These are phyloP conservation scores for Rattus norvegicus DNA, from an alignment of 2,113 vertebrate genomes.

Conservation along the genomic window GRCr8 NC_086039.1:118263501-118264000, in stretches of 20 bases:
- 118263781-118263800: not conserved
- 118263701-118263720: not conserved
- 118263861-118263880: not conserved
- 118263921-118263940: not conserved
- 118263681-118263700: not conserved
- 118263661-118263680: not conserved
- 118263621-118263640: too few relatives aligned
- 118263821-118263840: not conserved
- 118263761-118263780: not conserved
- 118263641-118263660: not conserved
- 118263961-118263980: not conserved
- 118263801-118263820: not conserved
- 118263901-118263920: not conserved
- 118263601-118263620: too few relatives aligned
- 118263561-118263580: too few relatives aligned
- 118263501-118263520: too few relatives aligned
- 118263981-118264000: not conserved
- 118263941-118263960: not conserved
- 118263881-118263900: not conserved
- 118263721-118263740: not conserved
- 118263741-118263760: not conserved
- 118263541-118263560: too few relatives aligned
- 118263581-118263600: too few relatives aligned
- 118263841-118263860: not conserved
- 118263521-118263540: too few relatives aligned